phyloP scores from a whole-genome alignment of 2,113 vertebrate genomes.

The Chaetops frenatus region DNA sequence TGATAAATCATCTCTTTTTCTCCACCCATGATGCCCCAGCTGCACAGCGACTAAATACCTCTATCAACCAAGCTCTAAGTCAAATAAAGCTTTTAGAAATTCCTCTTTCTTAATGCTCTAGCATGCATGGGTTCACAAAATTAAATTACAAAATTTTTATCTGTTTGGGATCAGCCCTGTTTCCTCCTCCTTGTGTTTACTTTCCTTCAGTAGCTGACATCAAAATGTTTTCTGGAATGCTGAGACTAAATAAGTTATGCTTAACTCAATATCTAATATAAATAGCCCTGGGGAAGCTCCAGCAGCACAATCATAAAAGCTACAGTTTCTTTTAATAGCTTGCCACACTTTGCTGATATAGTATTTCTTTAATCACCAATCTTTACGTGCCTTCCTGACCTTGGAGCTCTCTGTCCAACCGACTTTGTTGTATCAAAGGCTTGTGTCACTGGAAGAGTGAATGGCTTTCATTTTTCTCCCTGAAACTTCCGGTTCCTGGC shows the following conservation, averaged over 20 bases:
- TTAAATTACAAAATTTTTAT: constrained; percentile 84
- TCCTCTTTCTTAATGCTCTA: constrained; percentile 70
- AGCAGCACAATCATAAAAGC: constrained; percentile 81
- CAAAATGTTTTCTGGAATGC: constrained; percentile 85
- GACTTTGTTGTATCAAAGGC: constrained; percentile 79
- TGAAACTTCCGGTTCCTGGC: constrained; percentile 83
- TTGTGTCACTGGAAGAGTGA: constrained; percentile 80
- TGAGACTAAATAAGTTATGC: constrained; percentile 84
- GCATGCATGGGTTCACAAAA: constrained; percentile 72
- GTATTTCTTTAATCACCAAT: constrained; percentile 86
- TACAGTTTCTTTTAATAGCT: constrained; percentile 81
- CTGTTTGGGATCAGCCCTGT: constrained; percentile 76
- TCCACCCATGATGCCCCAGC: not conserved
- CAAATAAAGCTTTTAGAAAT: constrained; percentile 70
- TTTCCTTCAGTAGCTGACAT: constrained; percentile 83
- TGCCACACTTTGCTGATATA: constrained; percentile 84
- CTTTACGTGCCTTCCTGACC: constrained; percentile 84
- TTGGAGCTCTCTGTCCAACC: constrained; percentile 74
- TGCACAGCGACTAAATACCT: constrained; percentile 49
- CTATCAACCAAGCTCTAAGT: constrained; percentile 22
- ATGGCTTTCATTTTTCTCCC: constrained; percentile 85
- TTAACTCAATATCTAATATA: constrained; percentile 90
- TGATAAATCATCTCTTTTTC: constrained; percentile 31
- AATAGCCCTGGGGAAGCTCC: constrained; percentile 77
- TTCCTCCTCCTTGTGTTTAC: constrained; percentile 82